Conservation (phyloP, 2,113 vertebrate species). For the Cephalopterus ornatus region DNA sequence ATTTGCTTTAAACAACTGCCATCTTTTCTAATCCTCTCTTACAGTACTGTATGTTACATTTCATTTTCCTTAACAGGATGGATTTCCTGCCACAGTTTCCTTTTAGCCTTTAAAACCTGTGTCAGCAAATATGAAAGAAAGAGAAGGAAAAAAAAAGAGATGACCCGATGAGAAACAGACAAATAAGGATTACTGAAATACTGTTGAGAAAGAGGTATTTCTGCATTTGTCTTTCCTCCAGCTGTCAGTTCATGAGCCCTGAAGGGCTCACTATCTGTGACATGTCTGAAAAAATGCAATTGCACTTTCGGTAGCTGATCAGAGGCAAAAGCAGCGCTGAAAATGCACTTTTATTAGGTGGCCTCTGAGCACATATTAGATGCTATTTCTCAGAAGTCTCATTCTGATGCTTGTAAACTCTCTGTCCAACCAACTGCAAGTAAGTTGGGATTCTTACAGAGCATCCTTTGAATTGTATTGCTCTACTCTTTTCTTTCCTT, state of each 20-base stretch:
- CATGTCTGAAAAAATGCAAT: background rate
- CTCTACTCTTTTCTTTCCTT: background rate
- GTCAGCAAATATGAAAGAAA: background rate
- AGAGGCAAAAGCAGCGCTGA: background rate
- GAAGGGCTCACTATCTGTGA: background rate
- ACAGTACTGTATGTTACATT: background rate
- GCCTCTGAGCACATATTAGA: background rate
- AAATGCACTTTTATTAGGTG: background rate
- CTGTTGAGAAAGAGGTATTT: background rate
- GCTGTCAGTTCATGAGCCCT: background rate
- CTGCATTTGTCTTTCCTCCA: background rate
- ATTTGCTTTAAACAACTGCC: background rate
- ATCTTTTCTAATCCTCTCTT: background rate
- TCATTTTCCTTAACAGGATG: background rate
- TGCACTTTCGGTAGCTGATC: background rate
- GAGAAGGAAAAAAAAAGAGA: background rate
- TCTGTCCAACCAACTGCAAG: background rate
- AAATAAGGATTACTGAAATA: background rate
- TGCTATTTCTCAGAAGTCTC: background rate
- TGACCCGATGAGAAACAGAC: background rate
- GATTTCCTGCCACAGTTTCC: background rate
- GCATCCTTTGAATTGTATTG: background rate
- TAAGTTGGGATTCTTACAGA: background rate
- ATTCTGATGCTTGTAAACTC: background rate
- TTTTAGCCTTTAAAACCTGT: background rate